Conservation (phyloP, 2,888 invertebrate species). For the Aspidiotus destructor region DNA sequence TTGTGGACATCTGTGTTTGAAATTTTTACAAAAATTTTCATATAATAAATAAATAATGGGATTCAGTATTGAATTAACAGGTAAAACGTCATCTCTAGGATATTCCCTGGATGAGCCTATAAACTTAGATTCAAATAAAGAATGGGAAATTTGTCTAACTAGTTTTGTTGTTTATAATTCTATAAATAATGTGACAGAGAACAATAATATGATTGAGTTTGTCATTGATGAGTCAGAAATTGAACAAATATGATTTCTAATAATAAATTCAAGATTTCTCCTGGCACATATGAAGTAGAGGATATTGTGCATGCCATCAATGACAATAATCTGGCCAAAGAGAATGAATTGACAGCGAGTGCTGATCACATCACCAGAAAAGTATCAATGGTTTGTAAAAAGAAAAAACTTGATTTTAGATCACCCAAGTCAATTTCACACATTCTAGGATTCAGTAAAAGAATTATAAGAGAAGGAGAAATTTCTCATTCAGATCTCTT, state of each 20-base stretch:
- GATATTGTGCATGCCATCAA: constrained; percentile 16
- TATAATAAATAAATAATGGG: neutral
- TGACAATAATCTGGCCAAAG: neutral
- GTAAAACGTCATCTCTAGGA: neutral
- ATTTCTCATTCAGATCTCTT: constrained; percentile 15
- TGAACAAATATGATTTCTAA: neutral
- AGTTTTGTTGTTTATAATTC: neutral
- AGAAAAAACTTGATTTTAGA: constrained; percentile 26
- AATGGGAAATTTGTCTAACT: constrained; percentile 2
- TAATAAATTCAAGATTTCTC: constrained; percentile 19
- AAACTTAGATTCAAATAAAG: neutral
- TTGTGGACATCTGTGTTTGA: constrained; percentile 34
- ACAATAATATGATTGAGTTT: too few species aligned
- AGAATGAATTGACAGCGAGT: constrained; percentile 18
- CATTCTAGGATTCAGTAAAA: constrained; percentile 18
- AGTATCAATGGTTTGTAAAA: constrained; percentile 21
- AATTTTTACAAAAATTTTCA: constrained; percentile 20
- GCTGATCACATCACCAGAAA: constrained; percentile 10
- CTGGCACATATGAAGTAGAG: constrained; percentile 22
- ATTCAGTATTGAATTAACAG: neutral
- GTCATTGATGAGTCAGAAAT: too few species aligned
- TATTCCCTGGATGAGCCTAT: neutral
- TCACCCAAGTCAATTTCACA: constrained; percentile 11
- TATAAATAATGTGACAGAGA: too few species aligned
- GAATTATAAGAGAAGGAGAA: neutral